Base-by-base conservation (phyloP, 1,140 invertebrate species). In the Ceratosolen fusciceps region DNA sequence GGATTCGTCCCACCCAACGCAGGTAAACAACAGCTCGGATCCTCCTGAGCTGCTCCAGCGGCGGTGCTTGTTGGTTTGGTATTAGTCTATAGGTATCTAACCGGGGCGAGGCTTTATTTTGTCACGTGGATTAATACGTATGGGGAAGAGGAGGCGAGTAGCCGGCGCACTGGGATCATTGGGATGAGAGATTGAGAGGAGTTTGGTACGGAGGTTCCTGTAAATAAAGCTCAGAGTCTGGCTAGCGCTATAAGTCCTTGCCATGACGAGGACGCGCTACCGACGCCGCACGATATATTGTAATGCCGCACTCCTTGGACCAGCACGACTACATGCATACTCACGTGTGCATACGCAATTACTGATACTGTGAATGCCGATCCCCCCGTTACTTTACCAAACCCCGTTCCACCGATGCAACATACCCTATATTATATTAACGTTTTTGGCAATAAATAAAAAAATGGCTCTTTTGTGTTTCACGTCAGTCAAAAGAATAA, bases 1-100 rank as follows among this genome's bases (percentile, higher is more conserved):
- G 94, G 94, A 84, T 95, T 95, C 85, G 93, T 95, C 39, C 93
- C 94, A 81, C 93, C 94, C 80, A 91, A 92, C 88, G 86, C 85
- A 90, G 89, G 89, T 90, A 90, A 90, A 86, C n/a, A n/a, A n/a
- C 83, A 73, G 31, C 73, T 79, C 39, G 71, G 78, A 62, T 73
- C 72, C 21, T 37, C 43, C 47, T 77, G 74, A 74, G 67, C 72
- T 54, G 9, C 54, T 34, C 70, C 67, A 19, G 1, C 56, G 31
- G 43, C 34, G 31, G 31, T 43, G 10, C 1, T 49, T 21, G 31
- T n/a, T 56, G 58, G 31, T 67, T 26, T 34, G 7, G 67, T 74
- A 52, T 52, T 73, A 62, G 71, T 73, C 21, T 21, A 31, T n/a
- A n/a, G n/a, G 21, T 65, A 24, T 21, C 21, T 34, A 31, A 19